A percentile compares a stretch with the other conserved stretches of the same genome.
Conservation (phyloP, 2,113 vertebrate genomes). For the Chloebia gouldiae region DNA sequence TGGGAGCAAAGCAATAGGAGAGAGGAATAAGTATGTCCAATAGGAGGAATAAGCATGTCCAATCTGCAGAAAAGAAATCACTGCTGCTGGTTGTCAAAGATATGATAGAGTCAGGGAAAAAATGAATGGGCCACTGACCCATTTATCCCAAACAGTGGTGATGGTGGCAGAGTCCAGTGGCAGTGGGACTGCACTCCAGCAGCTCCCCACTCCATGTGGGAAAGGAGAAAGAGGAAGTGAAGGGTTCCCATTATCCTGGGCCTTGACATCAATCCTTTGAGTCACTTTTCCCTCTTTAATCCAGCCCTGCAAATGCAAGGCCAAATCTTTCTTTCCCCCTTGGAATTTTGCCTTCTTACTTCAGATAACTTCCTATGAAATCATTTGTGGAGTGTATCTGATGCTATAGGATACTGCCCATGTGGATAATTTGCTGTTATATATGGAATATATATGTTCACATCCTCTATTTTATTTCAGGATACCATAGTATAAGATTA, state of each 20-base stretch:
- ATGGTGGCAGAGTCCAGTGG: not conserved
- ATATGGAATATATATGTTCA: not conserved
- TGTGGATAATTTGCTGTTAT: fast-evolving
- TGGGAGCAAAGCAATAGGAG: not conserved
- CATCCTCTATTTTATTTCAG: not conserved
- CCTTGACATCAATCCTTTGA: not conserved
- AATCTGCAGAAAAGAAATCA: not conserved
- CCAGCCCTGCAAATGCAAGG: not conserved
- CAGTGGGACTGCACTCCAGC: not conserved
- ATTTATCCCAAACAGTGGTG: not conserved
- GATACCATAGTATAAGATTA: not conserved
- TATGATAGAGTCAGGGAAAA: not conserved
- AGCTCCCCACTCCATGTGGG: not conserved
- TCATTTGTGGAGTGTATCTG: not conserved
- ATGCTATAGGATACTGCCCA: not conserved
- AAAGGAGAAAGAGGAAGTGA: not conserved
- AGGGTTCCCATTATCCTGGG: not conserved
- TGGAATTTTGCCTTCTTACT: not conserved
- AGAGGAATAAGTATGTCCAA: not conserved
- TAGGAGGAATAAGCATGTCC: not conserved
- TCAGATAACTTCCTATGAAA: not conserved
- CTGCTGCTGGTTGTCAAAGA: not conserved
- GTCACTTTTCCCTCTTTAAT: not conserved
- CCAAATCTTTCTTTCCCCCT: not conserved
- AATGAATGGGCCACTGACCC: not conserved